These are phyloP conservation scores for Oxyura jamaicensis DNA, from an alignment of 2,113 vertebrate genomes.

Conservation along the genomic window DNA sequence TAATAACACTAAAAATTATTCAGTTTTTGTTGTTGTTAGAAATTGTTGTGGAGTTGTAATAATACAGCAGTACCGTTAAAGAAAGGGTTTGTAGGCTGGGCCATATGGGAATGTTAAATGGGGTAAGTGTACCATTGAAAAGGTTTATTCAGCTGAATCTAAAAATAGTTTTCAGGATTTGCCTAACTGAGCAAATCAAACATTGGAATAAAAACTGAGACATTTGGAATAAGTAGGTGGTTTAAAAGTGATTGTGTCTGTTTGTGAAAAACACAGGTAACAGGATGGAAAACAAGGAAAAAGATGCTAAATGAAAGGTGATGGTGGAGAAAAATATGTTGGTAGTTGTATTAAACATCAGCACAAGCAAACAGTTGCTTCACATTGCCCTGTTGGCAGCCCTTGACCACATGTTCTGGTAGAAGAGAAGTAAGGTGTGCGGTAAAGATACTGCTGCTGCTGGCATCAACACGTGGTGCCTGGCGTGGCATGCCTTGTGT, in stretches of 20 bases:
- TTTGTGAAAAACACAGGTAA: neutral
- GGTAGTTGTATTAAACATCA: neutral
- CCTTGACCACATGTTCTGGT: accelerated
- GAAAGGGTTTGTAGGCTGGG: neutral
- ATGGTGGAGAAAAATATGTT: neutral
- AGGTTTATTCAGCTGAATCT: neutral
- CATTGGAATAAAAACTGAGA: neutral
- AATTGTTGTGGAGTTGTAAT: neutral
- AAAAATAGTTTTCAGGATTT: neutral
- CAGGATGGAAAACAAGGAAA: neutral
- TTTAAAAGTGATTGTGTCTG: neutral
- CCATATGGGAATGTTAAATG: neutral
- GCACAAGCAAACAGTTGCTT: neutral
- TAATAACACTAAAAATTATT: neutral
- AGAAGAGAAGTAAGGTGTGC: accelerated
- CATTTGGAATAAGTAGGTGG: neutral
- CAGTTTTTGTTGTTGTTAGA: neutral
- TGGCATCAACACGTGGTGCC: accelerated
- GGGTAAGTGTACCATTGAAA: neutral
- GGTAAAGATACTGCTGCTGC: neutral
- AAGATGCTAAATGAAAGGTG: neutral
- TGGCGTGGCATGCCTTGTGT: too few species aligned
- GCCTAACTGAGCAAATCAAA: neutral
- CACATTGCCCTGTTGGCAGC: neutral
- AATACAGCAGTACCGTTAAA: neutral